These are phyloP conservation scores for Eunapius fragilis DNA, from an alignment of 37 sponge, comb jelly and placozoan genomes.

Conservation along the genomic window DNA sequence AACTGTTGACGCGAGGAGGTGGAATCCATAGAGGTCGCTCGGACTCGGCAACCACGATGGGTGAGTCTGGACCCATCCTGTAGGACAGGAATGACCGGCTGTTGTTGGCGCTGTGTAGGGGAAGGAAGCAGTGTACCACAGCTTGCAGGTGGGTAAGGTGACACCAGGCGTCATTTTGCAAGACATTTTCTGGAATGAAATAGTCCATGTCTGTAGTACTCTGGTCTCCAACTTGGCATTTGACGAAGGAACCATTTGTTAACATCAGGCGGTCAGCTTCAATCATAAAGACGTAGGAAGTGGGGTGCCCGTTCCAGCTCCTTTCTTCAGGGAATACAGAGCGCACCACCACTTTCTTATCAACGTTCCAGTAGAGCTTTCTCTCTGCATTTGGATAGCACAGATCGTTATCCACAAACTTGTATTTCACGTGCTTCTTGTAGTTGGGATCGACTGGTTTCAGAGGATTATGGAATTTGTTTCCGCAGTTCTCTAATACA, in stretches of 20 bases:
- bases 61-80: not conserved
- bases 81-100: not conserved
- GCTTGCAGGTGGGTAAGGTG: not conserved
- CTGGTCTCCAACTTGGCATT: not conserved
- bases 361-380: too few relatives aligned
- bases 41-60: not conserved
- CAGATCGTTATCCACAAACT: too few relatives aligned
- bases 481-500: too few relatives aligned
- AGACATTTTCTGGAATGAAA: not conserved
- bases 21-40: not conserved
- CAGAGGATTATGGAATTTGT: too few relatives aligned
- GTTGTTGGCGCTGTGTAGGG: not conserved
- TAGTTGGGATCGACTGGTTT: too few relatives aligned
- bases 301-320: not conserved
- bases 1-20: not conserved
- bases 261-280: not conserved
- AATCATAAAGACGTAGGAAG: constrained; percentile 7
- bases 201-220: not conserved
- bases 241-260: not conserved
- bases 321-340: constrained; percentile 3
- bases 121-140: constrained; percentile 4
- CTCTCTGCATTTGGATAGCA: too few relatives aligned
- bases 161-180: not conserved
- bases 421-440: too few relatives aligned
- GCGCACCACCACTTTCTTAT: not conserved